These are phyloP conservation scores for Hipposideros armiger DNA, from an alignment of 2,113 vertebrate species.

Conservation along the genomic window DNA sequence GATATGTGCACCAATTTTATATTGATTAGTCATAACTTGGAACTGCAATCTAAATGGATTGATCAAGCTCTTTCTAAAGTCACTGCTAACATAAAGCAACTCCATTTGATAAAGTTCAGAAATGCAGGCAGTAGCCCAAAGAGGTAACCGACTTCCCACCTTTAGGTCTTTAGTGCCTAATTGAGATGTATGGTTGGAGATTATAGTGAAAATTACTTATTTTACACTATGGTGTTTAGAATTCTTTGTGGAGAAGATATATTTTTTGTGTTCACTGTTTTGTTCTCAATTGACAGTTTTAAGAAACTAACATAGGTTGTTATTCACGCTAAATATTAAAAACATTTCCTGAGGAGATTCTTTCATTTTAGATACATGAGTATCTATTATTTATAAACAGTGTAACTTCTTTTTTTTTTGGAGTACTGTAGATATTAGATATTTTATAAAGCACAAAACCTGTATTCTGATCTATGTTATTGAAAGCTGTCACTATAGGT, in stretches of 20 bases:
- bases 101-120: neutral
- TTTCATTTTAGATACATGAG: neutral
- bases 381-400: conserved; percentile 25
- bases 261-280: neutral
- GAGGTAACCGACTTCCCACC: neutral
- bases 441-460: neutral
- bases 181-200: neutral
- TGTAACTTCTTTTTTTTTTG: neutral
- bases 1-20: neutral
- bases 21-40: neutral
- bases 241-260: neutral
- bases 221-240: conserved; percentile 4
- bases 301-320: neutral
- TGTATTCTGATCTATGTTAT: neutral
- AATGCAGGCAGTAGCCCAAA: neutral
- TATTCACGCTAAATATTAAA: neutral
- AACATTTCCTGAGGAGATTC: neutral
- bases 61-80: neutral
- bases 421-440: neutral
- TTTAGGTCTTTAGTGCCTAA: neutral
- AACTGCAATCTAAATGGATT: neutral
- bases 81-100: neutral
- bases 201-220: neutral
- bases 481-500: neutral
- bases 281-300: neutral